Evolutionary conservation across 2,888 invertebrate species (phyloP).

Genomic region (Entomobrya multifasciata): DNA sequence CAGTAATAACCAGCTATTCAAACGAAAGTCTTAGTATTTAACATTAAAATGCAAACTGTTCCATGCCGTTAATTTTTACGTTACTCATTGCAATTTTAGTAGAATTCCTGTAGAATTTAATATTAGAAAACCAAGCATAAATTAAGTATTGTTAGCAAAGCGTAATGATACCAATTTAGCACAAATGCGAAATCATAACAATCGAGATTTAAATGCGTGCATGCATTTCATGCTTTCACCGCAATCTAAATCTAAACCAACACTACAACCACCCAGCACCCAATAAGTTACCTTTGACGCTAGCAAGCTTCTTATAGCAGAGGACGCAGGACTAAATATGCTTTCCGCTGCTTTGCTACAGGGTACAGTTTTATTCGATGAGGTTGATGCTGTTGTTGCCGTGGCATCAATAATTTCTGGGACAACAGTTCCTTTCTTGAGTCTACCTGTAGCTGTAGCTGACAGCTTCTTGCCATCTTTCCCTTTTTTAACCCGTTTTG

Average conservation of each 20-base stretch:
- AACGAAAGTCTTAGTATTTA: too few species aligned
- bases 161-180: not conserved
- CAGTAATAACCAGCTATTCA: too few species aligned
- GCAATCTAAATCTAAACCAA: not conserved
- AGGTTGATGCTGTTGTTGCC: not conserved
- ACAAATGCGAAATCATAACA: not conserved
- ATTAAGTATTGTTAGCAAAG: not conserved
- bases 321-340: slow-evolving; percentile 77
- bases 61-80: too few species aligned
- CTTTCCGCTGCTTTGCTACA: slow-evolving; percentile 36
- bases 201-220: not conserved
- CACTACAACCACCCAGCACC: not conserved
- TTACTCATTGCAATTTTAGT: too few species aligned
- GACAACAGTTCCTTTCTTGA: slow-evolving; percentile 13
- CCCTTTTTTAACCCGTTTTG: slow-evolving; percentile 57
- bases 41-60: too few species aligned
- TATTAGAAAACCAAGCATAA: too few species aligned
- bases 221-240: not conserved
- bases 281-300: slow-evolving; percentile 79
- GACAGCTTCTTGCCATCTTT: slow-evolving; percentile 58
- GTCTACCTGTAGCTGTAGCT: not conserved
- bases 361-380: not conserved
- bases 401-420: not conserved
- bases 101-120: too few species aligned
- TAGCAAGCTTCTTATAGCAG: slow-evolving; percentile 79